Percentiles rank a stretch among this genome's conserved stretches.
phyloP scores from a whole-genome alignment of 2,797 vertebrate genomes.

The Bradypus variegatus region DNA sequence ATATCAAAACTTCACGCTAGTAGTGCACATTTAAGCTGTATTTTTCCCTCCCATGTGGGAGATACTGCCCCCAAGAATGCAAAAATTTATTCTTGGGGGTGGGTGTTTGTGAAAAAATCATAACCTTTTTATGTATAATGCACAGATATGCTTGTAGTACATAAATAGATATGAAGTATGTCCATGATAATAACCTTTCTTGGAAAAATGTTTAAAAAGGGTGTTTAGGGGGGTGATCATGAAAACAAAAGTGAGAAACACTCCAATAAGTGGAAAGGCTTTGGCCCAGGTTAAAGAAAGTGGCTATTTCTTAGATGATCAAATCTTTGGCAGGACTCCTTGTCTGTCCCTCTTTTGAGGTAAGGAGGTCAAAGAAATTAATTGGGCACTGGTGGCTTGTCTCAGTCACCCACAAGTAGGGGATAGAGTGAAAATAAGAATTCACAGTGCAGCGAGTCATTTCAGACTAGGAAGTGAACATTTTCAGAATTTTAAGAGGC shows the following conservation, averaged over 20 bases:
- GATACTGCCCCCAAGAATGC: neutral
- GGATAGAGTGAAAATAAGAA: neutral
- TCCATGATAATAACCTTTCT: neutral
- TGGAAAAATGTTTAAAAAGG: neutral
- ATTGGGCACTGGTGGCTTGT: neutral
- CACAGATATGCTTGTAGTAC: neutral
- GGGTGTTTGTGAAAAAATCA: neutral
- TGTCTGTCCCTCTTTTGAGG: neutral
- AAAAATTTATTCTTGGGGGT: neutral
- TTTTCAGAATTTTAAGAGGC: neutral
- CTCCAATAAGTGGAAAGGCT: neutral
- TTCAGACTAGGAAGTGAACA: neutral
- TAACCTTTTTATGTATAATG: neutral
- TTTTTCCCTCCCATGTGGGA: neutral
- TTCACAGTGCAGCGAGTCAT: neutral
- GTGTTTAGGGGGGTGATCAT: neutral
- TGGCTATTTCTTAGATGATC: neutral
- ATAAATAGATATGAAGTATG: neutral
- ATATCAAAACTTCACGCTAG: neutral
- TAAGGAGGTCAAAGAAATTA: neutral
- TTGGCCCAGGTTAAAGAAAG: neutral
- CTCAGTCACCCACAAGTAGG: neutral
- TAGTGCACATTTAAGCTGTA: neutral
- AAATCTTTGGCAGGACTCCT: neutral
- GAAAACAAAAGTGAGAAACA: neutral